Conservation (phyloP, 2,113 vertebrate genomes). For the Nothoprocta perdicaria region DNA sequence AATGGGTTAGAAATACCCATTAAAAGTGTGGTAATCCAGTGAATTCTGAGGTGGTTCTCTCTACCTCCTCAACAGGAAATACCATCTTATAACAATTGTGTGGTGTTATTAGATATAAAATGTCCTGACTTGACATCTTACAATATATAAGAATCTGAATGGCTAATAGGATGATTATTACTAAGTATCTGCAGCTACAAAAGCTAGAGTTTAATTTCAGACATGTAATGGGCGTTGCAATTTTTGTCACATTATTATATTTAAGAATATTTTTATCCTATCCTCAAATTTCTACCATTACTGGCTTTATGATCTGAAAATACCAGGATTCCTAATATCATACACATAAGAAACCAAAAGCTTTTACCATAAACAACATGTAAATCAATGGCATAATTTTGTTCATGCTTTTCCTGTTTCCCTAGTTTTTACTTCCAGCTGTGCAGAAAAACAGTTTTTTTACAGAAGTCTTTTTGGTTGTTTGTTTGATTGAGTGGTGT, state of each 20-base stretch:
- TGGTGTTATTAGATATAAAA: background rate
- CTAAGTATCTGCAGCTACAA: slow-evolving; percentile 8
- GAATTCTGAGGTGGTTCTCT: background rate
- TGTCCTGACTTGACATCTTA: background rate
- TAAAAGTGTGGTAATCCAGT: background rate
- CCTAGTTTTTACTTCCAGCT: background rate
- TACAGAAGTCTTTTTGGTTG: too few species aligned
- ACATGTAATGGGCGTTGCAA: background rate
- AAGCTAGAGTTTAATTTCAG: background rate
- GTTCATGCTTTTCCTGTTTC: background rate
- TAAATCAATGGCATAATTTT: background rate
- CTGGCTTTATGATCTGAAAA: background rate
- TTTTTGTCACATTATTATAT: background rate
- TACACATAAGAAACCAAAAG: background rate
- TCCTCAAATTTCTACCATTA: background rate
- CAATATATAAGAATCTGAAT: background rate
- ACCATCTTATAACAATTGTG: background rate
- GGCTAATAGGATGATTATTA: background rate
- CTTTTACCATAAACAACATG: background rate
- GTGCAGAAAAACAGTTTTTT: background rate
- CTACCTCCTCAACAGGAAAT: background rate
- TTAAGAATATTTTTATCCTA: background rate
- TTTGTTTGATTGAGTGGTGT: too few species aligned
- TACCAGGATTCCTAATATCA: background rate
- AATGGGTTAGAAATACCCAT: slow-evolving; percentile 38